Evolutionary conservation across 2,888 invertebrate genomes (phyloP).

Genomic region (Eupithecia inturbata): DNA sequence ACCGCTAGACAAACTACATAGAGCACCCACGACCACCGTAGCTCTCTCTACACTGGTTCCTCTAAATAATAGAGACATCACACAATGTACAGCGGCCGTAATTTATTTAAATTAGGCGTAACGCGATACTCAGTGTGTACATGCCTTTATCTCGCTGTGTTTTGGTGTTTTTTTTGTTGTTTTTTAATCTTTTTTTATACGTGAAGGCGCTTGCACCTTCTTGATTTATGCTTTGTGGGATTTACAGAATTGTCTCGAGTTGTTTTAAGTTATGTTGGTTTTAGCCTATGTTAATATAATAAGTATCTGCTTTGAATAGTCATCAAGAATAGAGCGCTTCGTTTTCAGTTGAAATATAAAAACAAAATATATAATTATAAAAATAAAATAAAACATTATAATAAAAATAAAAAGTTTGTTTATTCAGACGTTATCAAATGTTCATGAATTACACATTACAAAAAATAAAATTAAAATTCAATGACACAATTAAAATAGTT

Average conservation of each 20-base stretch:
- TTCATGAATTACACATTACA: too few species aligned
- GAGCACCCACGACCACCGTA: constrained; percentile 6
- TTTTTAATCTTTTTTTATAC: constrained; percentile 25
- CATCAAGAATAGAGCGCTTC: too few species aligned
- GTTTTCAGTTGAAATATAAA: too few species aligned
- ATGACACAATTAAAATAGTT: too few species aligned
- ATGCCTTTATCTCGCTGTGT: constrained; percentile 58
- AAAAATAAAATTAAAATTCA: too few species aligned
- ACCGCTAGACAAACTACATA: neutral
- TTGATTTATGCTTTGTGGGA: constrained; percentile 57
- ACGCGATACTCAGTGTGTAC: constrained; percentile 69
- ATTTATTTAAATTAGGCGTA: constrained; percentile 78
- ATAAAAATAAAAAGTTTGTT: too few species aligned
- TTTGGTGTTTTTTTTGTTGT: constrained; percentile 36
- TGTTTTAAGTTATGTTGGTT: constrained; percentile 1
- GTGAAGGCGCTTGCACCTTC: constrained; percentile 48
- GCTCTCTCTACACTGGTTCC: constrained; percentile 48
- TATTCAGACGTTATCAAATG: too few species aligned
- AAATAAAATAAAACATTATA: too few species aligned
- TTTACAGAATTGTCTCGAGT: constrained; percentile 48
- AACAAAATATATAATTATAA: too few species aligned
- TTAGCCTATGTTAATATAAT: neutral
- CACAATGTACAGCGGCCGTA: constrained; percentile 58
- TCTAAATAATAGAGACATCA: constrained; percentile 77
- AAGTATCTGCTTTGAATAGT: too few species aligned